Evolutionary conservation across 2,888 invertebrate species (phyloP).

Genomic region (Stictocephala bisonia): DNA sequence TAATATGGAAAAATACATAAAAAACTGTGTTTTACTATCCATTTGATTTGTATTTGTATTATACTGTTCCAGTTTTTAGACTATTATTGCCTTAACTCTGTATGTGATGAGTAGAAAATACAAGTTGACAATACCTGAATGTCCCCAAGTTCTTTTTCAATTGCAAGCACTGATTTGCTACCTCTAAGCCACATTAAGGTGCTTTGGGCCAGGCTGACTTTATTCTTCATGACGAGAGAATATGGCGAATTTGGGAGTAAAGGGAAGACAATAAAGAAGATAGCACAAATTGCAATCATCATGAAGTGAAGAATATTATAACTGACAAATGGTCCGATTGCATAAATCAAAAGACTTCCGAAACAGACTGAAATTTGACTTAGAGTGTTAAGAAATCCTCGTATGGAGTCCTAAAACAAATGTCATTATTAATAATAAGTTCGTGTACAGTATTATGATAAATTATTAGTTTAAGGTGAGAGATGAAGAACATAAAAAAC

Average conservation of each 20-base stretch:
- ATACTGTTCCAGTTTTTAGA: too few relatives aligned
- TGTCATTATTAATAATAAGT: too few relatives aligned
- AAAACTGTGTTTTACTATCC: too few relatives aligned
- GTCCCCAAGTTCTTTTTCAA: neutral
- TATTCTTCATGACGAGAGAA: conserved; percentile 8
- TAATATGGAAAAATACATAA: too few relatives aligned
- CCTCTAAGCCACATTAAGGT: conserved; percentile 1
- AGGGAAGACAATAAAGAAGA: conserved; percentile 4
- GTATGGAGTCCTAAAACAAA: conserved; percentile 12
- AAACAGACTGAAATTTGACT: conserved; percentile 9
- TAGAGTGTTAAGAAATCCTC: conserved; percentile 13
- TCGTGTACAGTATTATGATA: too few relatives aligned
- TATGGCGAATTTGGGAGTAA: conserved; percentile 5
- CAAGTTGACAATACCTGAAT: too few relatives aligned
- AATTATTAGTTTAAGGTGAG: too few relatives aligned
- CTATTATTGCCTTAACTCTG: too few relatives aligned
- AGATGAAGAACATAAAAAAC: too few relatives aligned
- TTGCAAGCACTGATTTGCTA: conserved; percentile 3
- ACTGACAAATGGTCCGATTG: conserved; percentile 8
- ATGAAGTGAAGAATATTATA: conserved; percentile 9
- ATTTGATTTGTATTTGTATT: too few relatives aligned
- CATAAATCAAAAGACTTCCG: conserved; percentile 20
- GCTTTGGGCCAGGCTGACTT: neutral
- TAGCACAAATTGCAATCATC: neutral
- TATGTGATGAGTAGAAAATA: too few relatives aligned